Evolutionary conservation across 30 jellyfish, hydroid and myxozoan genomes (phyloP), one percentile per base, ranked within the genome.

Genomic region (Chrysaora quinquecirrha): DNA sequence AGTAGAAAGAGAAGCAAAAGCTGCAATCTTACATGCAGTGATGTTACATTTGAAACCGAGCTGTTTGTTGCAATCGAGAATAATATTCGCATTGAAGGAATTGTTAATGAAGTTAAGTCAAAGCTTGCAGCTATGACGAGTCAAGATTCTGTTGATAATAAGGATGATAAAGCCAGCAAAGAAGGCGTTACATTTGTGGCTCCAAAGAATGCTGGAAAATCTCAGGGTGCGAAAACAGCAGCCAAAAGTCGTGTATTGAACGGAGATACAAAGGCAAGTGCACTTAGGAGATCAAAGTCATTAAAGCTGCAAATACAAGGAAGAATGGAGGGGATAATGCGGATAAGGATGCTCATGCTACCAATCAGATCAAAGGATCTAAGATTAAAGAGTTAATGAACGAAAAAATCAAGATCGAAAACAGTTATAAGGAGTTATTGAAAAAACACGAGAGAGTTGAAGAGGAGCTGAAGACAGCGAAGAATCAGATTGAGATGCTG

Each of bases 31-130:
- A 70, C 76, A 1, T 85, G 62, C 46, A 77, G 47, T 25, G 89
- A 88, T 25, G 82, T 76, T 18, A 78, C 95, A 12, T 76, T 94
- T 34, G 99, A 94, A 80, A 71, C 90, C 7, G 99, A 94, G 82
- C 71, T 94, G 22, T 94, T 94, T 64, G 86, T 76, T 27, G 95
- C 95, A 7, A 94, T 88, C 20, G 99, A 94, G 73, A 76, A 88
- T 43, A 84, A 85, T 24, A 82, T 94, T 49, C 60, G 87, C 38
- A 74, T 88, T 19, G 99, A 94, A 54, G 85, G 95, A 32, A 87
- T 90, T 29, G 64, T 94, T 33, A 65, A 31, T 46, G 96, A 87
- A 1, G 86, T 87, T 46, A 87, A 77, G 33, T 79, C 73, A 12
- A 69, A 60, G 66, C 85, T 82, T 1, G 71, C 12, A 10, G 68